Percentiles rank a stretch among this genome's conserved stretches.
Conservation (phyloP, 2,797 vertebrate genomes). For the Hydrophis major region DNA sequence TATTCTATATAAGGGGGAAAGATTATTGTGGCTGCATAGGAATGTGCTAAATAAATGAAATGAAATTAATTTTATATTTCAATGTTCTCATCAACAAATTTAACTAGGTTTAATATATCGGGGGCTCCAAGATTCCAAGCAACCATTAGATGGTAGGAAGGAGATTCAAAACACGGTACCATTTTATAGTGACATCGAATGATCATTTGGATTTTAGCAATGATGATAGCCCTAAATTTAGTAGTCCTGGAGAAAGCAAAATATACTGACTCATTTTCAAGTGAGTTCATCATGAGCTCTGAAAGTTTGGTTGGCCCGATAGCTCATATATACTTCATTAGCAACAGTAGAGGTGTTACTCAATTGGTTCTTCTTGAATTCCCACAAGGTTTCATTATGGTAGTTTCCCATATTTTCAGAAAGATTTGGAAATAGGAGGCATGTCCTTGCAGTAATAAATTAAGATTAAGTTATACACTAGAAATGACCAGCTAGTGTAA, state of each 20-base stretch:
- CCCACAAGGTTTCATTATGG: background rate
- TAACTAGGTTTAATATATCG: background rate
- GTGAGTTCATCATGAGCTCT: background rate
- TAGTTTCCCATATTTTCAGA: background rate
- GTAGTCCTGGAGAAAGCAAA: background rate
- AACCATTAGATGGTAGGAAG: background rate
- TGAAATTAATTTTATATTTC: background rate
- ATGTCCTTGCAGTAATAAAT: background rate
- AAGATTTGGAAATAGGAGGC: background rate
- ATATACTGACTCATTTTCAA: background rate
- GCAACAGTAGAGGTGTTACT: background rate
- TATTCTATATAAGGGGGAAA: background rate
- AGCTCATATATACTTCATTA: background rate
- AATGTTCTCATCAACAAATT: background rate
- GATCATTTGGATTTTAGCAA: background rate
- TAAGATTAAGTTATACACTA: background rate
- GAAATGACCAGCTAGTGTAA: background rate
- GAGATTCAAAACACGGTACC: background rate
- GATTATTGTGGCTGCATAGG: background rate
- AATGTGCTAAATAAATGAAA: background rate
- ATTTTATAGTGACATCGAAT: background rate
- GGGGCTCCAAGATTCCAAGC: background rate
- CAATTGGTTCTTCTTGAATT: background rate
- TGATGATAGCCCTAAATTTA: background rate
- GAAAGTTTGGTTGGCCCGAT: background rate